These are phyloP conservation scores for Caenorhabditis sulstoni DNA, from an alignment of 2,888 invertebrate species.

Conservation along the genomic window DNA sequence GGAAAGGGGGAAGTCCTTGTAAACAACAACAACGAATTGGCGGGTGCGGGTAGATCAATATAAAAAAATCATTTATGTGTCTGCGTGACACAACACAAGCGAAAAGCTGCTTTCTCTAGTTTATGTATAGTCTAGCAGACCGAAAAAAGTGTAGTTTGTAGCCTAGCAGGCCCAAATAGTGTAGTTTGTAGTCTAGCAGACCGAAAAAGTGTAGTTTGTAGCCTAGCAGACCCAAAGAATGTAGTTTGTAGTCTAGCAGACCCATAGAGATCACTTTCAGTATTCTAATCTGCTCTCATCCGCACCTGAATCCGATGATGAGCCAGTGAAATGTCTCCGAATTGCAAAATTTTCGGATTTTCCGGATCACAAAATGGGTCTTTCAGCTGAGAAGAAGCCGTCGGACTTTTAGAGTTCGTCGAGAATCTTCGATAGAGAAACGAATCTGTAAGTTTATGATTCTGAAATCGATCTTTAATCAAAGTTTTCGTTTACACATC, in stretches of 20 bases:
- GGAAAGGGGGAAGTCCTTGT: too few species aligned
- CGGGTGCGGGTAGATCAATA: too few species aligned
- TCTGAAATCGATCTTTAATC: too few species aligned
- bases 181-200: not conserved
- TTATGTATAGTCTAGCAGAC: not conserved
- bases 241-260: too few species aligned
- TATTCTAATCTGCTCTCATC: too few species aligned
- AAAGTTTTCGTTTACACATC: conserved; percentile 7
- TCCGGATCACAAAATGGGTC: conserved; percentile 71
- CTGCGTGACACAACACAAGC: too few species aligned
- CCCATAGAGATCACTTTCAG: too few species aligned
- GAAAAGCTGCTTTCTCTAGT: too few species aligned
- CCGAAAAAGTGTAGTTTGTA: not conserved
- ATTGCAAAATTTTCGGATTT: conserved; percentile 64
- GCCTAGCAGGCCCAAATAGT: not conserved
- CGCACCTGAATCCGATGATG: conserved; percentile 86
- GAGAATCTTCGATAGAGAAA: too few species aligned
- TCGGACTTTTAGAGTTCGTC: not conserved
- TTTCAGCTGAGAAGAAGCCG: conserved; percentile 13
- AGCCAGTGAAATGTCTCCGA: conserved; percentile 82
- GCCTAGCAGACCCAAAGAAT: not conserved
- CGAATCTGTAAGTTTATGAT: too few species aligned
- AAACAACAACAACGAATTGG: too few species aligned
- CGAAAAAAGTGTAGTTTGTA: not conserved
- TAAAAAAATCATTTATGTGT: too few species aligned